Conservation (phyloP, 2,113 vertebrate genomes). For the Ranitomeya variabilis region DNA sequence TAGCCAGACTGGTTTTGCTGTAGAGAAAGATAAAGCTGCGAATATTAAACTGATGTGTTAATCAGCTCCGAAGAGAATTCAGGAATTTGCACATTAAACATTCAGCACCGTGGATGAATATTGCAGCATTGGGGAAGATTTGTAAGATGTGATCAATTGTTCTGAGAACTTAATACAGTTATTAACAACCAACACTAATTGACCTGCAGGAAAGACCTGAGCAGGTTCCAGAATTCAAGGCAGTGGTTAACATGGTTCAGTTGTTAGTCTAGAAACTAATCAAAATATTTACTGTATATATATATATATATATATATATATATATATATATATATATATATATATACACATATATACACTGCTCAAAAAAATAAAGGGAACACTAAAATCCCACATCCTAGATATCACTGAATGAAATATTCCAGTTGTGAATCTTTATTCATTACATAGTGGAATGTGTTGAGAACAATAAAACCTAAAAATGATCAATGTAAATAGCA, state of each 20-base stretch:
- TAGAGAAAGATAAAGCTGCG: not conserved
- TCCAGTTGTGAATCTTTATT: too few species aligned
- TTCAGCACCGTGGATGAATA: not conserved
- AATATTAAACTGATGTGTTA: slow-evolving; percentile 20
- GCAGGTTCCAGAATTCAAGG: not conserved
- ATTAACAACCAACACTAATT: not conserved
- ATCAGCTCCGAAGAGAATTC: not conserved
- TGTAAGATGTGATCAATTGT: slow-evolving; percentile 7
- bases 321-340: too few species aligned
- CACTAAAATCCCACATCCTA: too few species aligned
- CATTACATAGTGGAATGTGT: too few species aligned
- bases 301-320: too few species aligned
- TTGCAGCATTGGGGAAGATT: not conserved
- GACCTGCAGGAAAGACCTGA: not conserved
- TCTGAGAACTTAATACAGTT: not conserved
- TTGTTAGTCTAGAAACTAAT: not conserved
- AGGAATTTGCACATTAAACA: slow-evolving; percentile 16
- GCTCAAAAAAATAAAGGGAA: too few species aligned
- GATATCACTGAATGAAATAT: too few species aligned
- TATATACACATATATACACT: too few species aligned
- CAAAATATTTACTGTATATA: not conserved
- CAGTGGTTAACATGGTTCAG: not conserved
- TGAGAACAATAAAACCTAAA: too few species aligned
- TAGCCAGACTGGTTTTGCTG: not conserved
- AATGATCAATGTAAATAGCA: too few species aligned